phyloP scores from a whole-genome alignment of 2,888 invertebrate genomes.

The Hecatera dysodea region DNA sequence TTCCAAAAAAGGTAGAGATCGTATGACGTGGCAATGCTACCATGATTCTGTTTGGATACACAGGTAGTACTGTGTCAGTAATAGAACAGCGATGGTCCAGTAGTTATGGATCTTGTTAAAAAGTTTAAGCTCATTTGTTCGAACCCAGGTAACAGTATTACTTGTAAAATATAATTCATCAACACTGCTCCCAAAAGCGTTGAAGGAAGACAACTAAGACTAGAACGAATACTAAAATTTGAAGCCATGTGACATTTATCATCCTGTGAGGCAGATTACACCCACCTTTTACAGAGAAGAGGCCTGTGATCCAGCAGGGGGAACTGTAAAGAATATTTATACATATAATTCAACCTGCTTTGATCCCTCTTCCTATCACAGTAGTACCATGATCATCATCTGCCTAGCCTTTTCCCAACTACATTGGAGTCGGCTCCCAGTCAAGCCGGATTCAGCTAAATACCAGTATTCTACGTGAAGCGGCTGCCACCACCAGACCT shows the following conservation, averaged over 20 bases:
- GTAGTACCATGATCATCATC: too few relatives aligned
- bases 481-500: too few relatives aligned
- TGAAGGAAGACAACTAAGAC: background rate
- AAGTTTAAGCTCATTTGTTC: background rate
- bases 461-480: too few relatives aligned
- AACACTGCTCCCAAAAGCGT: background rate
- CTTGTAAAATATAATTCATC: background rate
- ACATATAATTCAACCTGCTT: too few relatives aligned
- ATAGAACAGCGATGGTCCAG: background rate
- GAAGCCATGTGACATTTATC: background rate
- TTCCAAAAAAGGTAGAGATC: conserved; percentile 16
- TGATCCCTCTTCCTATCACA: too few relatives aligned
- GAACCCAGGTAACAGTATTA: background rate
- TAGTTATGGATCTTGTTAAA: background rate
- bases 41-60: background rate
- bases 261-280: background rate
- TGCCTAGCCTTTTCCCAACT: too few relatives aligned
- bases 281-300: background rate
- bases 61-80: background rate
- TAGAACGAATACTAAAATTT: background rate
- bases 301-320: background rate
- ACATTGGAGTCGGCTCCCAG: too few relatives aligned
- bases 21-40: background rate
- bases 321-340: too few relatives aligned
- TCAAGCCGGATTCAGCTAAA: too few relatives aligned